Evolutionary conservation across 2,888 invertebrate genomes (phyloP).

Genomic region (Cotesia congregata): DNA sequence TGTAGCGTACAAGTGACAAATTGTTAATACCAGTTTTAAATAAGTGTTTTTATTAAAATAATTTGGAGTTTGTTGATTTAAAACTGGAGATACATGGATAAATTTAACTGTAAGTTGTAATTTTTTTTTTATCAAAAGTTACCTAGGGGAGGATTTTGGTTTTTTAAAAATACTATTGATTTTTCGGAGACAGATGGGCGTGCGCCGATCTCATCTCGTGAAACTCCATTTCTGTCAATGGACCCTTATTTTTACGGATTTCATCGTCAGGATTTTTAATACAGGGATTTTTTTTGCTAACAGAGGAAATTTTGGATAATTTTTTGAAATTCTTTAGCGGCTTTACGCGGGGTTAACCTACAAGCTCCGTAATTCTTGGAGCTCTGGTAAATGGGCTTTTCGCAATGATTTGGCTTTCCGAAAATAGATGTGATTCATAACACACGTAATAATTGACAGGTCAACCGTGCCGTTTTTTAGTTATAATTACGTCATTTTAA

Average conservation of each 20-base stretch:
- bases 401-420: conserved; percentile 59
- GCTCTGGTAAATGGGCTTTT: conserved; percentile 48
- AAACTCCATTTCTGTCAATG: conserved; percentile 33
- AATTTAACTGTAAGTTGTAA: conserved; percentile 57
- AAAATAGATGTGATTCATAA: conserved; percentile 67
- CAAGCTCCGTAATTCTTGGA: conserved; percentile 45
- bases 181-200: conserved; percentile 60
- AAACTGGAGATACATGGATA: conserved; percentile 54
- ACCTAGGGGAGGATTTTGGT: neutral
- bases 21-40: conserved; percentile 43
- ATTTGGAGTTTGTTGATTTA: neutral
- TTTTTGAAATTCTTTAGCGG: neutral
- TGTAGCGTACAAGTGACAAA: conserved; percentile 62
- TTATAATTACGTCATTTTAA: conserved; percentile 2
- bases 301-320: no score
- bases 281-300: neutral
- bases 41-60: neutral
- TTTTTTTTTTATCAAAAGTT: neutral
- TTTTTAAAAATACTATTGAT: conserved; percentile 55
- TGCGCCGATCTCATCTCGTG: conserved; percentile 53
- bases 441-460: conserved; percentile 50
- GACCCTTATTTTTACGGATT: no score
- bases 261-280: no score
- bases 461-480: conserved; percentile 33
- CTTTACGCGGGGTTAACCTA: conserved; percentile 56